phyloP scores from a whole-genome alignment of 2,888 invertebrate genomes.

The Kuschelorhynchus macadamiae region DNA sequence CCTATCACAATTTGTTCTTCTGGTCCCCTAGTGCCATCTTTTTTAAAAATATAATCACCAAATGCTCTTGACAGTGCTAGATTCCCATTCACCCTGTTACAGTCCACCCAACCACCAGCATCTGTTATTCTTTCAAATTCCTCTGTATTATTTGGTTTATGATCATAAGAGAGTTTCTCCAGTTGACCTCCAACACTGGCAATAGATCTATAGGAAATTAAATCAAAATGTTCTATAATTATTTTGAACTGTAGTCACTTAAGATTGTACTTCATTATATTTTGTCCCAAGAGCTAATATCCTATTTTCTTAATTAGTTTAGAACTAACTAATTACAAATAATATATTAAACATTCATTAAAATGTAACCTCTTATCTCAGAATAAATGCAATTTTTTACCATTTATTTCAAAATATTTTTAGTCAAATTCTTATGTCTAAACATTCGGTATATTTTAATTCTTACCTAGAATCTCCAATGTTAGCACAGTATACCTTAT shows the following conservation, averaged over 20 bases:
- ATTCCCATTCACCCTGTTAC: slow-evolving; percentile 98
- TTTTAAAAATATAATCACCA: slow-evolving; percentile 97
- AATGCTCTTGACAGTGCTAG: slow-evolving; percentile 95
- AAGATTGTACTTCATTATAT: too few relatives aligned
- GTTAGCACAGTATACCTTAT: slow-evolving; percentile 42
- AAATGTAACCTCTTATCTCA: too few relatives aligned
- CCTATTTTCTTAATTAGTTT: too few relatives aligned
- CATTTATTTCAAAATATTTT: too few relatives aligned
- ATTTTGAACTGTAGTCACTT: too few relatives aligned
- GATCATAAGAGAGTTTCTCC: slow-evolving; percentile 88
- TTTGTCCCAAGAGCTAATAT: too few relatives aligned
- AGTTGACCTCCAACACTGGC: slow-evolving; percentile 87
- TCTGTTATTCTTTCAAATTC: slow-evolving; percentile 91
- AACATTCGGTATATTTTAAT: neutral
- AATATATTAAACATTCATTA: too few relatives aligned
- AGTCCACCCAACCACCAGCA: slow-evolving; percentile 98
- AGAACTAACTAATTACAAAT: too few relatives aligned
- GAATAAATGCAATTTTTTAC: too few relatives aligned
- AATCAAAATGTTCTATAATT: slow-evolving; percentile 5
- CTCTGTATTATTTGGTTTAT: slow-evolving; percentile 89
- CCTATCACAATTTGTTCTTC: slow-evolving; percentile 98
- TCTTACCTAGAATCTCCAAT: slow-evolving; percentile 48
- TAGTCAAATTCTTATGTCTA: too few relatives aligned
- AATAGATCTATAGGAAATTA: slow-evolving; percentile 76
- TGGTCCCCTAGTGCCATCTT: slow-evolving; percentile 85